Evolutionary conservation across 2,113 vertebrate species (phyloP).

Genomic region (Ceratotherium simum): DNA sequence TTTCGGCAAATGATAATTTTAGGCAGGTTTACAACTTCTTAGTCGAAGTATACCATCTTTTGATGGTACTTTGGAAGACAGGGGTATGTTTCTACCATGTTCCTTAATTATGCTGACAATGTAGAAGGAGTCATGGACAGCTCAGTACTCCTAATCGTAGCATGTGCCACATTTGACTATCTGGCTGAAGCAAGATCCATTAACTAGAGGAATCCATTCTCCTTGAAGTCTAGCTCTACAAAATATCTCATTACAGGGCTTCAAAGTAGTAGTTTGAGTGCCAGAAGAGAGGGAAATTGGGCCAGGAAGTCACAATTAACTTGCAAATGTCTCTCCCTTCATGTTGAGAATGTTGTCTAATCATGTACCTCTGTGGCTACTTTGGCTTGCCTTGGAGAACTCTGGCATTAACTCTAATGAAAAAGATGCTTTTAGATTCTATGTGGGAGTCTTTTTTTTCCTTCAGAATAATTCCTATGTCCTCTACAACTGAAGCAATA

Average conservation of each 20-base stretch:
- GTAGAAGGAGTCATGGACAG: neutral
- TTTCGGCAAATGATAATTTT: constrained; percentile 2
- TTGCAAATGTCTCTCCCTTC: constrained; percentile 6
- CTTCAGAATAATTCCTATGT: neutral
- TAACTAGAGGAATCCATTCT: neutral
- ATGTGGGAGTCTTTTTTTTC: neutral
- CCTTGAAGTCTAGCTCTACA: neutral
- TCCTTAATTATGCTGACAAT: neutral
- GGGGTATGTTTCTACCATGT: neutral
- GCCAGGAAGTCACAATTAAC: neutral
- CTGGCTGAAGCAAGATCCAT: neutral
- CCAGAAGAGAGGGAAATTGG: neutral
- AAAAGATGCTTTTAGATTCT: neutral
- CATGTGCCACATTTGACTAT: neutral
- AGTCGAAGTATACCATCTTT: neutral
- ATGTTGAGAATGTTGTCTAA: neutral
- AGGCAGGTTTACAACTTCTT: constrained; percentile 4
- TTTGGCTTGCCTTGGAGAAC: neutral
- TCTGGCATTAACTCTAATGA: neutral
- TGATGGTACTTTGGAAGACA: neutral
- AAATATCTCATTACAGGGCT: neutral
- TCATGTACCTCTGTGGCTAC: neutral
- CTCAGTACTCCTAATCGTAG: neutral
- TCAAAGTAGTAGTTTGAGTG: neutral
- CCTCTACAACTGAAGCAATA: neutral